Base-by-base conservation (phyloP, 2,888 invertebrate genomes). In the Drosophila mercatorum region DNA sequence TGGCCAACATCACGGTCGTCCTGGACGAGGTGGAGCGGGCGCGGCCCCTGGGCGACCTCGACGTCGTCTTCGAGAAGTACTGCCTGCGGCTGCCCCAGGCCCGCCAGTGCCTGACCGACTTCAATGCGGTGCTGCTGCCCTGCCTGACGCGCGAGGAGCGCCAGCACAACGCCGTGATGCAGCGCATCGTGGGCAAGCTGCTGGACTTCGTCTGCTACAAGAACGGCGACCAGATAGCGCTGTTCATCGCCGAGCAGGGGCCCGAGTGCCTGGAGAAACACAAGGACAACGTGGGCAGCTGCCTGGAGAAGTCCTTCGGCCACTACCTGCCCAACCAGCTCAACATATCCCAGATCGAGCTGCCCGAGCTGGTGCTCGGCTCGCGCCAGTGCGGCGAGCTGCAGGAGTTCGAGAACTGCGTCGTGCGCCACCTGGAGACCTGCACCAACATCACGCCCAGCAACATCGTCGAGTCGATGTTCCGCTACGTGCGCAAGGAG, bases 211-310 rank as follows among this genome's bases (percentile, higher is more conserved):
- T 95, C 43, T 97, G 97, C 91, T 95, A 94, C 82, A 96, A 96
- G 87, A 96, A 96, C 83, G 97, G 97, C 14, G 96, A 96, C 91
- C 94, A 96, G 80, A 95, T 97, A 80, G 96, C 96, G 1, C 93
- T 97, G 84, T 97, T 97, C 90, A 95, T 96, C 66, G 95, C 96
- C 8, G 96, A 96, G 88, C 95, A 95, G 38, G 96, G 96, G 0
- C 95, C 95, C 22, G 95, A 96, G 89, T 97, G 97, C 85, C 93
- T 96, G 71, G 83, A 94, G 69, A 93, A 94, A 10, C 95, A 95
- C 70, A 93, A 94, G 69, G 94, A 94, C 0, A 94, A 93, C 0
- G 93, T 97, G 38, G 93, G 94, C 86, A 86, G 92, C 0, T 97
- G 97, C 84, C 86, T 95, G 40, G 95, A 96, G 90, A 86, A 91